These are phyloP conservation scores for Heliconius ethilla DNA, from an alignment of 2,888 invertebrate genomes.

Conservation along the genomic window DNA sequence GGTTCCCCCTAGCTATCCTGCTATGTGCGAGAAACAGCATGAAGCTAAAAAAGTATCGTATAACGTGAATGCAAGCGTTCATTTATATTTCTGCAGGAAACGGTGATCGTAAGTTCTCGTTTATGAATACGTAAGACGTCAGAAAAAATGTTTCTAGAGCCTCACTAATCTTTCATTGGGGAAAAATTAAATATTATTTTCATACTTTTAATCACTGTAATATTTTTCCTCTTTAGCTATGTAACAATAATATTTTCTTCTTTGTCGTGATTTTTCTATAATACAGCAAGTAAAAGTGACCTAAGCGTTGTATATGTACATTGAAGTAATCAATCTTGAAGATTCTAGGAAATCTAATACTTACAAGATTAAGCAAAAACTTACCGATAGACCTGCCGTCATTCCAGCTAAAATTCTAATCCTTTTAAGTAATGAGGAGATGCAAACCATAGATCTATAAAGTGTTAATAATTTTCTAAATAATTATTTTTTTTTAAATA, in stretches of 20 bases:
- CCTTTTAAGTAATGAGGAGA: slow-evolving; percentile 80
- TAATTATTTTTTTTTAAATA: not conserved
- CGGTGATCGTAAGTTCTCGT: not conserved
- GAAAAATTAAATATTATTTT: no score
- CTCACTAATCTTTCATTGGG: no score
- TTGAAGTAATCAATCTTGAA: slow-evolving; percentile 65
- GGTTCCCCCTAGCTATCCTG: no score
- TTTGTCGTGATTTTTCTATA: not conserved
- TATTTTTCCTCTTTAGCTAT: not conserved
- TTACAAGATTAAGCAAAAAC: slow-evolving; percentile 64
- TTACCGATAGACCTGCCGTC: slow-evolving; percentile 56
- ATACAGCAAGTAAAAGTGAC: slow-evolving; percentile 8
- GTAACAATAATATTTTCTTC: not conserved
- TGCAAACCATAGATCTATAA: slow-evolving; percentile 56
- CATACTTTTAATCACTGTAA: not conserved
- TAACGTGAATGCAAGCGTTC: not conserved
- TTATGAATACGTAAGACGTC: not conserved
- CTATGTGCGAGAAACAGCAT: no score
- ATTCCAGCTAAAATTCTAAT: slow-evolving; percentile 74
- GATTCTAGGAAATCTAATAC: slow-evolving; percentile 57
- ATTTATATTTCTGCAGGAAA: not conserved
- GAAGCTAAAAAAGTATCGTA: no score
- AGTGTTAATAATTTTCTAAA: slow-evolving; percentile 43
- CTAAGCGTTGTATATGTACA: slow-evolving; percentile 27
- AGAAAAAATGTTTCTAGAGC: not conserved